Evolutionary conservation across 2,888 invertebrate species (phyloP).

Genomic region (Drosophila borborema): DNA sequence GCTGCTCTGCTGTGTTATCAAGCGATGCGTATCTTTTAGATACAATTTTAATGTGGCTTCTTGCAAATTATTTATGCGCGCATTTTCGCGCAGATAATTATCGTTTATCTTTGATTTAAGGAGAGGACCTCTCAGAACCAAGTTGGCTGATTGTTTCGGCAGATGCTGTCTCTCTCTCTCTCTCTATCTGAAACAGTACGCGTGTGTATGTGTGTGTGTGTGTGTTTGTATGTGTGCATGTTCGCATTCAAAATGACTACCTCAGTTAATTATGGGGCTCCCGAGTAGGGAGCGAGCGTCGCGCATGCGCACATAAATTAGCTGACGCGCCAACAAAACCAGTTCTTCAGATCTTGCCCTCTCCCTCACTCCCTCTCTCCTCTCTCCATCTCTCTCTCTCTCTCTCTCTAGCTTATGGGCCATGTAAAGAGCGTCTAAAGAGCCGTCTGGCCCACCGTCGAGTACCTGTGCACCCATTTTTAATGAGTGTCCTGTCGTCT

Average conservation of each 20-base stretch:
- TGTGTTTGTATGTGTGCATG: conserved; percentile 48
- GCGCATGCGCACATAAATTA: conserved; percentile 80
- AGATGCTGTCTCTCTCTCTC: conserved; percentile 8
- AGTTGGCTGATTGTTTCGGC: conserved; percentile 46
- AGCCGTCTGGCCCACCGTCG: conserved; percentile 38
- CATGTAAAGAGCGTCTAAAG: conserved; percentile 75
- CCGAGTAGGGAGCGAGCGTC: conserved; percentile 81
- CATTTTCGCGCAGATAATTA: conserved; percentile 84
- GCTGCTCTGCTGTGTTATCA: conserved; percentile 58
- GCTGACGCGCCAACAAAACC: conserved; percentile 61
- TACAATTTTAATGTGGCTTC: conserved; percentile 83
- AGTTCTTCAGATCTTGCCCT: conserved; percentile 39
- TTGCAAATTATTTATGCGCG: conserved; percentile 82
- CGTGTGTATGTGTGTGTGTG: background rate
- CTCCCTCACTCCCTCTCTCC: background rate
- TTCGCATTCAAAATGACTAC: conserved; percentile 82
- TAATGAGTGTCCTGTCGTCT: conserved; percentile 82
- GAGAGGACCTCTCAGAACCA: conserved; percentile 70
- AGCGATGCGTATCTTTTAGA: conserved; percentile 75
- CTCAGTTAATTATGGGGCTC: conserved; percentile 84
- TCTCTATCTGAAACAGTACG: conserved; percentile 28
- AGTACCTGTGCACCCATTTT: conserved; percentile 79
- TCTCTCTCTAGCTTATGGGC: conserved; percentile 14
- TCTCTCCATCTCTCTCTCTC: background rate
- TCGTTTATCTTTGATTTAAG: conserved; percentile 84